phyloP scores from a whole-genome alignment of 2,113 vertebrate species.

The Perca schrenkii region DNA sequence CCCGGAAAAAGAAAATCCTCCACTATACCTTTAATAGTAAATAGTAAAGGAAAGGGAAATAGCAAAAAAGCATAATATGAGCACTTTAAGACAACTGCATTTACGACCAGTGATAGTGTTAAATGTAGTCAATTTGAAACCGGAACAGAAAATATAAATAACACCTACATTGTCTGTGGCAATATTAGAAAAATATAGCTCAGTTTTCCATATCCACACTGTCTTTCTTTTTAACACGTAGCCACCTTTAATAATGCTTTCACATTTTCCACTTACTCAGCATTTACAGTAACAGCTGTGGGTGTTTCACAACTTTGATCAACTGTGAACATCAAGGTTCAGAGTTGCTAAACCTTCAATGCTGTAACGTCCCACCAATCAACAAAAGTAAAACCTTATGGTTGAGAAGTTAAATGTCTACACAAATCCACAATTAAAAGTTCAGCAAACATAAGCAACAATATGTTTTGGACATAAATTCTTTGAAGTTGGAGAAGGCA shows the following conservation, averaged over 20 bases:
- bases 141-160: background rate
- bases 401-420: background rate
- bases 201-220: background rate
- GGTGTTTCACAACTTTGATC: background rate
- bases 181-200: background rate
- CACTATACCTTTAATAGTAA: no score
- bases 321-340: constrained; percentile 1
- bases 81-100: background rate
- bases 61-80: no score
- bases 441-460: background rate
- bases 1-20: no score
- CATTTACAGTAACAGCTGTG: background rate
- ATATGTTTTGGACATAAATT: background rate
- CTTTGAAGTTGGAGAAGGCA: background rate
- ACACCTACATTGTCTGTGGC: background rate
- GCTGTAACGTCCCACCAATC: background rate
- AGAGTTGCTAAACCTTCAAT: background rate
- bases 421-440: background rate
- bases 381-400: background rate
- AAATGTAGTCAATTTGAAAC: background rate
- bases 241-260: background rate
- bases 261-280: background rate
- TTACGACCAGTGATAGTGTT: background rate
- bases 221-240: background rate
- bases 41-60: no score